Base-by-base conservation (phyloP, 2,888 invertebrate species). In the Amitus sp. region DNA sequence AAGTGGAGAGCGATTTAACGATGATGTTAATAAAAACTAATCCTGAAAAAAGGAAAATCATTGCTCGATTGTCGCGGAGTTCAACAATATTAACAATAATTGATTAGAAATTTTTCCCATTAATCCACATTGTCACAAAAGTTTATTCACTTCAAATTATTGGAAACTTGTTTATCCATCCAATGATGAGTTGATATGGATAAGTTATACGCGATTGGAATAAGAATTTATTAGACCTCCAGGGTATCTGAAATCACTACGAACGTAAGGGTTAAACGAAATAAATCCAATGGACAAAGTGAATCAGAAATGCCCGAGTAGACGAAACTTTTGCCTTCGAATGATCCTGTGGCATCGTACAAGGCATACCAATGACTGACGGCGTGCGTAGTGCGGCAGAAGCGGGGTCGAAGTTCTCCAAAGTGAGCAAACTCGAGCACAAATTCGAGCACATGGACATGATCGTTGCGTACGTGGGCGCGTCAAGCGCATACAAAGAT, bases 241-340 rank as follows among this genome's bases (percentile, higher is more conserved):
- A n/a, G 28, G 6, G 9, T 7, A 6, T 7, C 28, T 7, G 65
- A 70, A 76, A 76, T 76, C 76, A 70, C 69, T 58, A 47, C 57
- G 61, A 62, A 23, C 7, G 7, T 23, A 23, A 23, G 23, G 23
- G 23, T 23, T 23, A 7, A 23, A 23, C 23, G 23, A 23, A 23
- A 23, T 23, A 7, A 7, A 23, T 7, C 3, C 23, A 23, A 23
- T 23, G 70, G 71, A 64, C 55, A 60, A 15, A 43, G 42, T 43
- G 45, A 47, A 39, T 43, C 43, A 54, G 54, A 68, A 67, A 69
- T 68, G 62, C 59, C 33, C 51, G 55, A 51, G 59, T 20, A 43
- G 58, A 49, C 54, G 58, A 9, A 65, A 63, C 39, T 52, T 23
- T 33, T 71, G 75, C 73, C 74, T 62, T 67, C 62, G 71, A 71